Conservation (phyloP, 1,140 invertebrate species). For the Drosophila tristis region DNA sequence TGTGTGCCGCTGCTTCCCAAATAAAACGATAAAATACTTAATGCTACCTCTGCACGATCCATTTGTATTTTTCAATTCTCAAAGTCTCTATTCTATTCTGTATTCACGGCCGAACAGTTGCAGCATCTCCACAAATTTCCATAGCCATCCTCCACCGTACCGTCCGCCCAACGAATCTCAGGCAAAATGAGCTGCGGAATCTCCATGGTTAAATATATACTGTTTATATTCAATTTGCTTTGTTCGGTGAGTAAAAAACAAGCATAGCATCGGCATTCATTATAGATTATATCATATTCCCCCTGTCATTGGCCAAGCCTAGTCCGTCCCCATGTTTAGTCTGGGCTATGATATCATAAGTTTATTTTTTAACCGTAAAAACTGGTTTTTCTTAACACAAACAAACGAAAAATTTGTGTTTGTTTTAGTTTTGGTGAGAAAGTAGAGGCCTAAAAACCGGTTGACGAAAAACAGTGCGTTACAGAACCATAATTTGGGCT, state of each 20-base stretch:
- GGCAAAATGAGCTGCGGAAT: slow-evolving; percentile 88
- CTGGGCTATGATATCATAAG: slow-evolving; percentile 61
- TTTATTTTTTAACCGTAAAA: slow-evolving; percentile 31
- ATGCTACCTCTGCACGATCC: slow-evolving; percentile 27
- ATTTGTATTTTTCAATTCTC: slow-evolving; percentile 37
- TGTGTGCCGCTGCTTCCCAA: slow-evolving; percentile 27
- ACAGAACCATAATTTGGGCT: background rate
- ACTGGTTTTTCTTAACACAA: slow-evolving; percentile 33
- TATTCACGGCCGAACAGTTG: slow-evolving; percentile 41
- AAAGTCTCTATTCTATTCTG: slow-evolving; percentile 24
- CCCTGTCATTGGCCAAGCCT: slow-evolving; percentile 15
- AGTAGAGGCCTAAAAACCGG: slow-evolving; percentile 54
- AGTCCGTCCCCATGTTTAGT: slow-evolving; percentile 9
- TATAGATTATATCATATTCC: slow-evolving; percentile 29
- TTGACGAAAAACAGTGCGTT: slow-evolving; percentile 29
- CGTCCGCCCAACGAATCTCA: slow-evolving; percentile 40
- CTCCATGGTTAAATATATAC: slow-evolving; percentile 92
- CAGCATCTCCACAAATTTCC: slow-evolving; percentile 39
- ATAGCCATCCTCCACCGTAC: slow-evolving; percentile 11
- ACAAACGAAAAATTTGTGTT: slow-evolving; percentile 2
- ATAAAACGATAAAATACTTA: slow-evolving; percentile 58
- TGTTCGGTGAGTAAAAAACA: slow-evolving; percentile 90
- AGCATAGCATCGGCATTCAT: background rate
- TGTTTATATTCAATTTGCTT: slow-evolving; percentile 93
- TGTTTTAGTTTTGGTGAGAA: slow-evolving; percentile 22